Conservation (phyloP, 2,888 invertebrate genomes). For the Nemotelus pantherinus region DNA sequence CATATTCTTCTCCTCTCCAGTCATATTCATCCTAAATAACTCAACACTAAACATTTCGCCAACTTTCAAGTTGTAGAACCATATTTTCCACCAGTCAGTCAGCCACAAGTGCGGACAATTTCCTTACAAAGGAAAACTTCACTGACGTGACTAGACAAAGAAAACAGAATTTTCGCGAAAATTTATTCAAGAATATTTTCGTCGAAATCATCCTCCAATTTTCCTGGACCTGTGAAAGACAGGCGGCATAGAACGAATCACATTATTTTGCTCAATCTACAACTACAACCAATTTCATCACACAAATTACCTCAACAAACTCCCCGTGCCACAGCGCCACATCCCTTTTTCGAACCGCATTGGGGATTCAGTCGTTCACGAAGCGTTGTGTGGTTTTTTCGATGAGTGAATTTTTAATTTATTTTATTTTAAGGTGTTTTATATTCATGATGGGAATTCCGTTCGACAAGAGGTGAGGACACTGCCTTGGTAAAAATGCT, state of each 20-base stretch:
- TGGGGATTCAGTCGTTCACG: no score
- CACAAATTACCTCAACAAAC: no score
- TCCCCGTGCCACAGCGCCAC: no score
- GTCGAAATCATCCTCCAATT: background rate
- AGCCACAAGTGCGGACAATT: background rate
- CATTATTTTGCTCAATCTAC: no score
- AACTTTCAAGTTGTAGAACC: no score
- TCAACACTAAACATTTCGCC: no score
- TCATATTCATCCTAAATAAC: no score
- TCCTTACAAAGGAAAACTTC: background rate
- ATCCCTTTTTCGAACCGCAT: no score
- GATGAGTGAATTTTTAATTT: slow-evolving; percentile 22
- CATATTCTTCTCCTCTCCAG: no score
- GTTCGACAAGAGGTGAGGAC: slow-evolving; percentile 1
- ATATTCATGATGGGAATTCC: slow-evolving; percentile 21
- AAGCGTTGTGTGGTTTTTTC: background rate
- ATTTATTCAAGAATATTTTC: slow-evolving; percentile 13
- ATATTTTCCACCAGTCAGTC: no score
- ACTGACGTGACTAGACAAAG: slow-evolving; percentile 12
- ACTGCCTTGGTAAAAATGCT: slow-evolving; percentile 19
- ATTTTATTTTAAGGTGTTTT: slow-evolving; percentile 26
- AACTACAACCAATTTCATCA: no score
- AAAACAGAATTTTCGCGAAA: background rate
- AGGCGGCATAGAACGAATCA: no score
- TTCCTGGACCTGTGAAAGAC: background rate